Percentiles rank a stretch among this genome's conserved stretches.
Evolutionary conservation across 2,797 vertebrate genomes (phyloP).

Genomic region (Hirundo rustica): DNA sequence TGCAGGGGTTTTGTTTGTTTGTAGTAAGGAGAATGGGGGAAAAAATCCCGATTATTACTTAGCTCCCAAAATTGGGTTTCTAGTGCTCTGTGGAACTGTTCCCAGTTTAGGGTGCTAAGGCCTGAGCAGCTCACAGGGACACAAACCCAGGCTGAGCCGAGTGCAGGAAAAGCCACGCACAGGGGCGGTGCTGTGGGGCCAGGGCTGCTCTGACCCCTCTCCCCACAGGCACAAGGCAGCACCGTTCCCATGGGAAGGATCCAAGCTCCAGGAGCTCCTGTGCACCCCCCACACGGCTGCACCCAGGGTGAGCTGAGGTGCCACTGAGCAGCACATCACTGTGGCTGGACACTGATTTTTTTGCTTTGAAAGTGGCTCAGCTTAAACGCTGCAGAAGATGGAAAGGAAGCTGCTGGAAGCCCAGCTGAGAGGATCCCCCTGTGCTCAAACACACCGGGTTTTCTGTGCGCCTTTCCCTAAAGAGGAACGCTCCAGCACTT

Average conservation of each 20-base stretch:
- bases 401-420: background rate
- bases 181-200: fast-evolving
- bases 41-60: background rate
- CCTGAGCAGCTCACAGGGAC: background rate
- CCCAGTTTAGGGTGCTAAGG: background rate
- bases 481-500: fast-evolving
- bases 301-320: background rate
- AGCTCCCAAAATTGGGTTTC: background rate
- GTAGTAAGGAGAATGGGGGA: background rate
- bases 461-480: fast-evolving
- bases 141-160: background rate
- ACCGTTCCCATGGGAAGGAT: fast-evolving
- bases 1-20: slow-evolving; percentile 59
- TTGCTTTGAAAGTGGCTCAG: background rate
- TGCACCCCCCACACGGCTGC: fast-evolving
- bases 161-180: fast-evolving
- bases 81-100: background rate
- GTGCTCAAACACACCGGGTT: fast-evolving
- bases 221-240: background rate
- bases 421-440: background rate
- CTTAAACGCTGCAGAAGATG: background rate
- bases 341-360: background rate
- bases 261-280: background rate
- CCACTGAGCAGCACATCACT: fast-evolving
- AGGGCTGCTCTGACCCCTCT: background rate